These are phyloP conservation scores for Symphodus melops DNA, from an alignment of 2,113 vertebrate species.

Conservation along the genomic window DNA sequence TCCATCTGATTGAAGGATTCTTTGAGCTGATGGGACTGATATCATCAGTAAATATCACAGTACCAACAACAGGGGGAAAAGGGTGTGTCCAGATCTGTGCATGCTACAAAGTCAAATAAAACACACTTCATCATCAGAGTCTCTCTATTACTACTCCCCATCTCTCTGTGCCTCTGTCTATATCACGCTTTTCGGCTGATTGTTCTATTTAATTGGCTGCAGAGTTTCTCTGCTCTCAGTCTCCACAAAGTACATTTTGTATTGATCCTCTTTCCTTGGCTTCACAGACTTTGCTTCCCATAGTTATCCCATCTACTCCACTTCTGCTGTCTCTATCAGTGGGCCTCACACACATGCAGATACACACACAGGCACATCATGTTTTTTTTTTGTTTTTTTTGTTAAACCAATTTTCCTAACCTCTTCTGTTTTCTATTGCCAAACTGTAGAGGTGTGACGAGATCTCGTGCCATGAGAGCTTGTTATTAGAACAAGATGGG, in stretches of 20 bases:
- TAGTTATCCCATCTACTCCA: conserved; percentile 72
- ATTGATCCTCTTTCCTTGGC: conserved; percentile 72
- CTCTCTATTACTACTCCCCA: neutral
- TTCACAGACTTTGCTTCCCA: conserved; percentile 73
- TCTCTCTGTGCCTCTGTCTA: neutral
- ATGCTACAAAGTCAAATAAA: conserved; percentile 48
- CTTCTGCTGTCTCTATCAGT: conserved; percentile 68
- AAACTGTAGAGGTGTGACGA: no score
- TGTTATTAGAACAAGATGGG: no score
- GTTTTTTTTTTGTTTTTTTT: no score
- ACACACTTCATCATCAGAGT: conserved; percentile 53
- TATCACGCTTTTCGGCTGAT: conserved; percentile 37
- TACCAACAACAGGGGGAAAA: no score
- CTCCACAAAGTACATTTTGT: conserved; percentile 77
- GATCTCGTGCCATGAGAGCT: no score
- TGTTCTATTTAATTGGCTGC: conserved; percentile 75
- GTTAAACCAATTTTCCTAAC: no score
- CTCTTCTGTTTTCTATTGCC: no score
- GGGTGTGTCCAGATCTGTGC: conserved; percentile 42
- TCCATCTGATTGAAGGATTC: conserved; percentile 35
- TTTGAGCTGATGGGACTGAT: neutral
- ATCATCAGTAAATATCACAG: neutral
- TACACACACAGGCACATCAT: conserved; percentile 1
- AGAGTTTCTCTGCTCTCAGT: conserved; percentile 69
- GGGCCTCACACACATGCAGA: conserved; percentile 13